Conservation (phyloP, 1,140 invertebrate genomes). For the Mycetomoellerius zeteki region DNA sequence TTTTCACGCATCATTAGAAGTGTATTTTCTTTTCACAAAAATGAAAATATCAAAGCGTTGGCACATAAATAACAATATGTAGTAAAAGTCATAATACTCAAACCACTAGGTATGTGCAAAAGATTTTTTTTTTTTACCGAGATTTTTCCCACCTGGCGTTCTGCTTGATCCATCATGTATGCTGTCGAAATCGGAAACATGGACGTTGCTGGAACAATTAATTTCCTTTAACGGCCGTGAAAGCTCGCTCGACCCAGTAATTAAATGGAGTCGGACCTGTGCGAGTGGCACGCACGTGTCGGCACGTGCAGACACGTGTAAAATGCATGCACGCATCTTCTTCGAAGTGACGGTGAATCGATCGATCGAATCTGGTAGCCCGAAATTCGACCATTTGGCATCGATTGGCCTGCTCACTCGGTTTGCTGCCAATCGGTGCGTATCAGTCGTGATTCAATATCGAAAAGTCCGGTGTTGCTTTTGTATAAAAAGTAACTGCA, state of each 20-base stretch:
- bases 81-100: neutral
- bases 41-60: neutral
- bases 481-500: conserved; percentile 30
- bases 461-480: conserved; percentile 42
- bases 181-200: conserved; percentile 49
- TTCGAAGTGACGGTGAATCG: conserved; percentile 18
- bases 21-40: neutral
- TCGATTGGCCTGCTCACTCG: conserved; percentile 16
- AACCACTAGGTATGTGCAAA: neutral
- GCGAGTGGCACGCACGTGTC: conserved; percentile 51
- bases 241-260: conserved; percentile 50
- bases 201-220: conserved; percentile 48
- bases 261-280: conserved; percentile 41
- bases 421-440: conserved; percentile 29
- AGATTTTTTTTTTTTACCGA: neutral
- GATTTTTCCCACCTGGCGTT: conserved; percentile 28
- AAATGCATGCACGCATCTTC: conserved; percentile 42
- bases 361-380: conserved; percentile 34
- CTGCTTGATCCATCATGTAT: conserved; percentile 54
- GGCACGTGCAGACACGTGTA: conserved; percentile 39
- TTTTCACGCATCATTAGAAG: neutral
- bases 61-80: neutral
- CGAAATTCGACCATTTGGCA: conserved; percentile 13
- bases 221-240: conserved; percentile 58
- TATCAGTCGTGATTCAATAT: conserved; percentile 36